Percentiles rank a stretch among this genome's conserved stretches.
These are phyloP conservation scores for Girardia tigrina DNA, from an alignment of 2,888 invertebrate species.

Conservation along the genomic window DNA sequence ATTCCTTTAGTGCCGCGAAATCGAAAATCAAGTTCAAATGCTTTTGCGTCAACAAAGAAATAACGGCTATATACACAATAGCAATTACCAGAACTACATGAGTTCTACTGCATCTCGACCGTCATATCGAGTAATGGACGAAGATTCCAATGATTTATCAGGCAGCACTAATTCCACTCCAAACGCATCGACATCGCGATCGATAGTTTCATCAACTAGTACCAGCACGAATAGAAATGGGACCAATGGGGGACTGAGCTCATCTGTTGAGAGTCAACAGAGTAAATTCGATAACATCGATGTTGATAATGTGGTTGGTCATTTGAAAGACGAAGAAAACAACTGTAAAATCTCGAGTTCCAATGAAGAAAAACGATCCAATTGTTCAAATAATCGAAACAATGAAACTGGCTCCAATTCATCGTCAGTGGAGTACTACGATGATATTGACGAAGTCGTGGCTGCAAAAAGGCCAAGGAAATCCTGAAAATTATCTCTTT, in stretches of 20 bases:
- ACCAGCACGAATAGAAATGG: background rate
- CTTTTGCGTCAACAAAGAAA: background rate
- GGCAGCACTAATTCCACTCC: slow-evolving; percentile 4
- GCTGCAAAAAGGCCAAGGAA: background rate
- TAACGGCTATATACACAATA: background rate
- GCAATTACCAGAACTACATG: background rate
- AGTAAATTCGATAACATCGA: background rate
- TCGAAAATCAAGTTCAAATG: slow-evolving; percentile 18
- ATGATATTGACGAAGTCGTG: background rate
- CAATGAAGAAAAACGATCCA: background rate
- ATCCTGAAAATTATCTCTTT: background rate
- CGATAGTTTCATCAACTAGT: background rate
- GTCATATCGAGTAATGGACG: background rate
- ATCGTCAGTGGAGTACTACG: background rate
- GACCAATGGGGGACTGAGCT: background rate
- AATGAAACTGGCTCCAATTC: slow-evolving; percentile 1
- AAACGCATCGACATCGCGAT: background rate
- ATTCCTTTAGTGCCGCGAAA: background rate
- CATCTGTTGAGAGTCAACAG: background rate
- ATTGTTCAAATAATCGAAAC: background rate
- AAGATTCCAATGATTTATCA: slow-evolving; percentile 6
- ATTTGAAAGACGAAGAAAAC: background rate
- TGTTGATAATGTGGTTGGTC: background rate
- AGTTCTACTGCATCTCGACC: background rate
- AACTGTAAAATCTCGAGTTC: background rate